Conservation (phyloP, 1,140 invertebrate species). For the Heliconius hermathena region DNA sequence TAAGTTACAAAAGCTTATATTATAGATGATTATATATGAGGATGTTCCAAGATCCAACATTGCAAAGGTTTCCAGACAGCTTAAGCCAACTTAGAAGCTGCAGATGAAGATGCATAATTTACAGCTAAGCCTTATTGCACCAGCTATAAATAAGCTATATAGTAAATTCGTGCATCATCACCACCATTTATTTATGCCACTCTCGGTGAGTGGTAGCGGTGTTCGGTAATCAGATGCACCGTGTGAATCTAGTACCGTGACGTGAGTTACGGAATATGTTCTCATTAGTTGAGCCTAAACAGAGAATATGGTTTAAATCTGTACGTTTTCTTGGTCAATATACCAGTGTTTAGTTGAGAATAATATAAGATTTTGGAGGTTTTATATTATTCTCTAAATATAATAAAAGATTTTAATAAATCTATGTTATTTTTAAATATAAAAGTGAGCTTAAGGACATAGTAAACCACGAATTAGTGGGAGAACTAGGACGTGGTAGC, state of each 20-base stretch:
- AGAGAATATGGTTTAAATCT: background rate
- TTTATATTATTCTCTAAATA: too few relatives aligned
- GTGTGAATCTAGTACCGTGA: constrained; percentile 34
- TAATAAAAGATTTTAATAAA: too few relatives aligned
- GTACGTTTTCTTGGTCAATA: background rate
- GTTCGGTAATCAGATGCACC: constrained; percentile 65
- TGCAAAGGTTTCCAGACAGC: constrained; percentile 11
- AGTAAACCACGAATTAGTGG: too few relatives aligned
- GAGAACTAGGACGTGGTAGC: too few relatives aligned
- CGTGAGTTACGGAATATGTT: constrained; percentile 26
- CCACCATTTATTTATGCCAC: constrained; percentile 62
- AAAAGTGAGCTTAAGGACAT: too few relatives aligned
- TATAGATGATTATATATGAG: background rate
- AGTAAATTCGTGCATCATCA: constrained; percentile 68
- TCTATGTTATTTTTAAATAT: too few relatives aligned
- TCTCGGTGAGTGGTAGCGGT: constrained; percentile 28
- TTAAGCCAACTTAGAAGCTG: constrained; percentile 16
- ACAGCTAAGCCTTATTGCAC: constrained; percentile 32
- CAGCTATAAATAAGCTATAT: constrained; percentile 41
- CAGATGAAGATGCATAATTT: constrained; percentile 31
- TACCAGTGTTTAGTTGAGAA: too few relatives aligned
- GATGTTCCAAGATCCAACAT: background rate
- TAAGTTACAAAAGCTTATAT: background rate
- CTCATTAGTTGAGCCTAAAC: background rate
- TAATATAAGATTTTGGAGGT: too few relatives aligned